These are phyloP conservation scores for Trissolcus brochymenae DNA, from an alignment of 2,888 invertebrate genomes.

Conservation along the genomic window DNA sequence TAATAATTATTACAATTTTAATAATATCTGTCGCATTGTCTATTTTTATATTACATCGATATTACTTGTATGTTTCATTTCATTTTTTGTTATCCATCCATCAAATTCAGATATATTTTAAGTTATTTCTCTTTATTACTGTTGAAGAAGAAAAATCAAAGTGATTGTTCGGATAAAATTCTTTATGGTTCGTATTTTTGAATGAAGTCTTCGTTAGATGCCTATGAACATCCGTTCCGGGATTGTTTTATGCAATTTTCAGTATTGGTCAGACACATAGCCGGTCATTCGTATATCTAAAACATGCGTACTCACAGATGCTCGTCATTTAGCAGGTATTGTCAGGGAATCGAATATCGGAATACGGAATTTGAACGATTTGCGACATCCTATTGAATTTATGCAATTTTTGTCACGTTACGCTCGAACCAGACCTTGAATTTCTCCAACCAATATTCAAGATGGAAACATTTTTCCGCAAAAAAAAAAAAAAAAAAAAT, in stretches of 20 bases:
- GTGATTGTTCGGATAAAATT: no score
- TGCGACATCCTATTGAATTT: constrained; percentile 61
- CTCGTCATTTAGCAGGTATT: constrained; percentile 73
- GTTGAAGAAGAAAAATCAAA: no score
- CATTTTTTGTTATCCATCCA: no score
- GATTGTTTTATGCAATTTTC: constrained; percentile 64
- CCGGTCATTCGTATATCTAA: constrained; percentile 58
- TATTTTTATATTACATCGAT: no score
- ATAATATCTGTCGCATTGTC: no score
- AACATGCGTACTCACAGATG: constrained; percentile 59
- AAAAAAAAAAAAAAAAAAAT: neutral
- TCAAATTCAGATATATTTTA: no score
- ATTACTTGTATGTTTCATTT: no score
- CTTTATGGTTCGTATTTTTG: no score
- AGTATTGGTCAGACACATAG: constrained; percentile 67
- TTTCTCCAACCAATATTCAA: constrained; percentile 1
- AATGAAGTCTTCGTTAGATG: no score
- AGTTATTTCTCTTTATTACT: no score
- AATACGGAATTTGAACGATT: constrained; percentile 71
- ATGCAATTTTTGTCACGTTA: constrained; percentile 57
- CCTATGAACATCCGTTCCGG: neutral
- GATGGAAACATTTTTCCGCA: neutral
- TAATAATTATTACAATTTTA: no score
- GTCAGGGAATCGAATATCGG: constrained; percentile 70
- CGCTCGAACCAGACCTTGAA: constrained; percentile 51